Conservation (phyloP, 2,797 vertebrate species). For the Pseudomugil gertrudae region DNA sequence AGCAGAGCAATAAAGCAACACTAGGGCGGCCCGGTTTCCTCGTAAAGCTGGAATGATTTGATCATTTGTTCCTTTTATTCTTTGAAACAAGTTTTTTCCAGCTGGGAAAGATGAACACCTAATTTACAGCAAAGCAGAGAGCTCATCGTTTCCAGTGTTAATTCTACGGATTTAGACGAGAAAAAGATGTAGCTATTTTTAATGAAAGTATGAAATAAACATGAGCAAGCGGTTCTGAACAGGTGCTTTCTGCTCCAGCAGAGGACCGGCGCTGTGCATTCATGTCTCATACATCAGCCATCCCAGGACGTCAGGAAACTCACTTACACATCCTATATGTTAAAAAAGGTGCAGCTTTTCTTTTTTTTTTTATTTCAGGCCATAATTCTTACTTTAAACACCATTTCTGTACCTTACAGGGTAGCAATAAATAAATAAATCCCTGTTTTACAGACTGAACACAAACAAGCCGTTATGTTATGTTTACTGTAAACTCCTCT, state of each 20-base stretch:
- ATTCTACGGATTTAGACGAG: neutral
- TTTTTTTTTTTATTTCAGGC: neutral
- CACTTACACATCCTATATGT: neutral
- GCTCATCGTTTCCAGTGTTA: neutral
- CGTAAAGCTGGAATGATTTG: neutral
- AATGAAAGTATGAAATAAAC: neutral
- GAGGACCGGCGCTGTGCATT: too few relatives aligned
- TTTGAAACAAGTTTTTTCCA: neutral
- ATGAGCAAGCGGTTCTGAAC: neutral
- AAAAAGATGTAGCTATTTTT: neutral
- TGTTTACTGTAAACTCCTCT: neutral
- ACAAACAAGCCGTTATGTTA: neutral
- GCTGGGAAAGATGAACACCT: constrained; percentile 6
- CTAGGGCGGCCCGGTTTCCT: constrained; percentile 12
- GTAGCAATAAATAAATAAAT: too few relatives aligned
- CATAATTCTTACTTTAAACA: neutral
- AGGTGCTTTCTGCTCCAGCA: neutral
- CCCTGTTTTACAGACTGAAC: neutral
- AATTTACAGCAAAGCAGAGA: neutral
- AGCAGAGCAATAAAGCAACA: constrained; percentile 7
- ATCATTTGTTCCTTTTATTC: neutral
- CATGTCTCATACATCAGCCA: too few relatives aligned
- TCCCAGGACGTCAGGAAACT: too few relatives aligned
- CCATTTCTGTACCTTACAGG: neutral
- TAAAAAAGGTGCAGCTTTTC: neutral